Conservation (phyloP, 35 echinoderm and acorn worm species). For the Acanthaster planci region DNA sequence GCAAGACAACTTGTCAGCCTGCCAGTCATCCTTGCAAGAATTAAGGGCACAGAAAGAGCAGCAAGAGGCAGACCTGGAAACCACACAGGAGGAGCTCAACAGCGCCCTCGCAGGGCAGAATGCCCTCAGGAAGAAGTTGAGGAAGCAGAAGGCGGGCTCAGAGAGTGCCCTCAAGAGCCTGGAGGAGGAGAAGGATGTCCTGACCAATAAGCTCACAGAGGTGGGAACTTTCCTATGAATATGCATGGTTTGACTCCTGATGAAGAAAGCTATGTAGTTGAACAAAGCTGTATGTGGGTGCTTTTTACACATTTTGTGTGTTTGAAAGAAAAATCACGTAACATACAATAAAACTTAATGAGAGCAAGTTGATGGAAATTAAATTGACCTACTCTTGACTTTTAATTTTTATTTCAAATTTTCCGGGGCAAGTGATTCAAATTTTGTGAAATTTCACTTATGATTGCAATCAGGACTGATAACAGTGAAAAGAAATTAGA, state of each 20-base stretch:
- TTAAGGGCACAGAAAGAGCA: background rate
- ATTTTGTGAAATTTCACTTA: no score
- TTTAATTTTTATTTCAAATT: no score
- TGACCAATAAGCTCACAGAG: conserved; percentile 20
- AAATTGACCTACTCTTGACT: no score
- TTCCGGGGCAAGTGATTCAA: no score
- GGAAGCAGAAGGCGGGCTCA: background rate
- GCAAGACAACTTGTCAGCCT: background rate
- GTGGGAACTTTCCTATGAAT: background rate
- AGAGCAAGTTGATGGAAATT: no score
- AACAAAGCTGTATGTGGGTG: no score
- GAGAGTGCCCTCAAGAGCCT: background rate
- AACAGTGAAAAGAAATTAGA: no score
- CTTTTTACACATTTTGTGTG: no score
- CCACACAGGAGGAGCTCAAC: background rate
- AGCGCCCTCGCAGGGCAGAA: background rate
- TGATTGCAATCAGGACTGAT: no score
- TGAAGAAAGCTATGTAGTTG: no score
- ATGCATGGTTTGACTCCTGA: background rate
- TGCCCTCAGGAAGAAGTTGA: background rate
- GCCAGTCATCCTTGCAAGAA: conserved; percentile 13
- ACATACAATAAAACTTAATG: no score
- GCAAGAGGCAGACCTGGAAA: background rate
- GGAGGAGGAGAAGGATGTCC: conserved; percentile 12
- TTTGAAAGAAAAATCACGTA: no score